Evolutionary conservation across 2,113 vertebrate genomes (phyloP).

Genomic region (Barbus barbus): DNA sequence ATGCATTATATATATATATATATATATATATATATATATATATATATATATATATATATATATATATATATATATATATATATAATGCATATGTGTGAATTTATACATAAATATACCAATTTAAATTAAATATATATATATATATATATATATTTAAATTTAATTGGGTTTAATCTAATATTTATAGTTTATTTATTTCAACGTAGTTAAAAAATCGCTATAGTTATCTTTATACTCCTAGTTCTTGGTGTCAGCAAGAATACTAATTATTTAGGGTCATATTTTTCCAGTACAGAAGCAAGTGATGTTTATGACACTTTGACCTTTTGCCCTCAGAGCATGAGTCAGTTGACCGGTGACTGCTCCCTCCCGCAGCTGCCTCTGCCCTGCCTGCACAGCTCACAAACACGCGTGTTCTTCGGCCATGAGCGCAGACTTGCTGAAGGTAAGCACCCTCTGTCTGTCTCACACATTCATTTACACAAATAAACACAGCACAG

Average conservation of each 20-base stretch:
- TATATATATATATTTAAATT: too few species aligned
- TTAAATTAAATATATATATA: too few species aligned
- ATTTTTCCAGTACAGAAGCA: not conserved
- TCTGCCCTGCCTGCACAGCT: conserved; percentile 89
- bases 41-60: too few species aligned
- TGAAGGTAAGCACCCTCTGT: conserved; percentile 78
- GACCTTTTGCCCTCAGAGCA: conserved; percentile 38
- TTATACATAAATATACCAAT: too few species aligned
- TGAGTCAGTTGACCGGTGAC: conserved; percentile 49
- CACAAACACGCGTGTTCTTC: conserved; percentile 92
- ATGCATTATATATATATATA: too few species aligned
- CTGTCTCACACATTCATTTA: not conserved
- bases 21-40: too few species aligned
- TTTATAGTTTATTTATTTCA: not conserved
- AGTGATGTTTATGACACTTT: not conserved
- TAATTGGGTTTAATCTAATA: too few species aligned
- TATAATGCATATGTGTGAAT: too few species aligned
- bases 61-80: too few species aligned
- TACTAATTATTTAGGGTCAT: not conserved
- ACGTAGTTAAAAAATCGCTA: not conserved
- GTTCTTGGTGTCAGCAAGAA: too few species aligned
- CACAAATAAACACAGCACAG: too few species aligned
- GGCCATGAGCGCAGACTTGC: conserved; percentile 91
- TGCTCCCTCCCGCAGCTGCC: conserved; percentile 86
- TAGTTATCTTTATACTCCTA: not conserved